phyloP scores from a whole-genome alignment of 1,140 invertebrate species.

The Rhyzopertha dominica region DNA sequence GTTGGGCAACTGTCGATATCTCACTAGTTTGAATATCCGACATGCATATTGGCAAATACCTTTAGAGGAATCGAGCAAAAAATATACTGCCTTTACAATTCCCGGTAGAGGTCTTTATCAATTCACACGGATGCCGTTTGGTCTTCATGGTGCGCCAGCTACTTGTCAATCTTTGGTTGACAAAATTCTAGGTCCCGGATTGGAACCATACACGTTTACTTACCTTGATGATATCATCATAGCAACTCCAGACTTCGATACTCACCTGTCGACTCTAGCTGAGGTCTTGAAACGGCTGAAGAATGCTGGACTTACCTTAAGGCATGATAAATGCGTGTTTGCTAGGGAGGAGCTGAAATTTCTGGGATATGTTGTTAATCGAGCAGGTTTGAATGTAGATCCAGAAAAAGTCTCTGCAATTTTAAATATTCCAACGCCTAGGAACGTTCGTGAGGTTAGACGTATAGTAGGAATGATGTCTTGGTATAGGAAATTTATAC shows the following conservation, averaged over 20 bases:
- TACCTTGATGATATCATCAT: constrained; percentile 43
- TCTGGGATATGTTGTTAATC: too few species aligned
- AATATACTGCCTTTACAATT: constrained; percentile 36
- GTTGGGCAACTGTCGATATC: constrained; percentile 25
- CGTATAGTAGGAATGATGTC: too few species aligned
- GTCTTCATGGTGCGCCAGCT: constrained; percentile 6
- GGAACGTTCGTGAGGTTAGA: too few species aligned
- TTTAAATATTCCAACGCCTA: too few species aligned
- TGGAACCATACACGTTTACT: constrained; percentile 14
- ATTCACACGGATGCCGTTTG: constrained; percentile 25
- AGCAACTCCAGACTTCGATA: constrained; percentile 27
- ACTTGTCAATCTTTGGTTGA: constrained; percentile 25
- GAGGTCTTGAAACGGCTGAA: too few species aligned
- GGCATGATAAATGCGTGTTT: too few species aligned
- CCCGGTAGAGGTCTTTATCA: constrained; percentile 33
- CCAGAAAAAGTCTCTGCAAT: too few species aligned
- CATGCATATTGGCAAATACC: constrained; percentile 36
- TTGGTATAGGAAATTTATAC: too few species aligned
- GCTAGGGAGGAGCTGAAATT: too few species aligned
- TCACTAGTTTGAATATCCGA: constrained; percentile 29
- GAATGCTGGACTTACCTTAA: too few species aligned
- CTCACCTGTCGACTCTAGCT: constrained; percentile 33
- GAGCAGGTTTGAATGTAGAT: too few species aligned
- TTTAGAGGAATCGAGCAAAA: constrained; percentile 21
- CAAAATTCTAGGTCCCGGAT: constrained; percentile 21